A percentile compares a stretch with the other conserved stretches of the same genome.
Evolutionary conservation across 2,888 invertebrate genomes (phyloP).

Genomic region (Tinea pellionella): DNA sequence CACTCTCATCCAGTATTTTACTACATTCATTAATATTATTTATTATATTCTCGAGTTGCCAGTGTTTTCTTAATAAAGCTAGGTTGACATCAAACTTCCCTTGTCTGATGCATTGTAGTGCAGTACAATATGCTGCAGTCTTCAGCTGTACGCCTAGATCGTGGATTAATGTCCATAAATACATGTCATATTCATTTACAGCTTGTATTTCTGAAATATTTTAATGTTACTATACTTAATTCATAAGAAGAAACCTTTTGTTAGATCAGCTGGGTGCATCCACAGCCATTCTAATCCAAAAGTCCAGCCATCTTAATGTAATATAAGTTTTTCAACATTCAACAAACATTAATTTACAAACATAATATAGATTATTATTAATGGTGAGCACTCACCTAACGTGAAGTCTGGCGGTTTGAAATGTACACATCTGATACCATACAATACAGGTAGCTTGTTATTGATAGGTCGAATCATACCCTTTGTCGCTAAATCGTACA

Average conservation of each 20-base stretch:
- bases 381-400: slow-evolving; percentile 79
- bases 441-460: slow-evolving; percentile 80
- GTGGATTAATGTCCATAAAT: slow-evolving; percentile 81
- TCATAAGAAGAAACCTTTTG: too few species aligned
- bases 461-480: slow-evolving; percentile 83
- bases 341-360: too few species aligned
- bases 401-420: slow-evolving; percentile 87
- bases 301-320: too few species aligned
- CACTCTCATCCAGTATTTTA: slow-evolving; percentile 61
- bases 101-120: slow-evolving; percentile 83
- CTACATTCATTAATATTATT: slow-evolving; percentile 72
- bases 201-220: slow-evolving; percentile 82
- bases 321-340: too few species aligned
- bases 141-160: slow-evolving; percentile 85
- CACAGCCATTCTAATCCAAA: too few species aligned
- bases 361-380: too few species aligned
- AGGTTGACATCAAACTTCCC: slow-evolving; percentile 83
- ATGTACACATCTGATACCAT: slow-evolving; percentile 85
- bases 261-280: too few species aligned
- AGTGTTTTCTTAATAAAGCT: slow-evolving; percentile 85
- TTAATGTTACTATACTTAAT: too few species aligned
- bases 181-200: slow-evolving; percentile 85
- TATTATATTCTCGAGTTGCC: slow-evolving; percentile 77
- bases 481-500: slow-evolving; percentile 87
- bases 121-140: slow-evolving; percentile 83